Evolutionary conservation across 2,888 invertebrate species (phyloP).

Genomic region (Drosophila suboccidentalis): DNA sequence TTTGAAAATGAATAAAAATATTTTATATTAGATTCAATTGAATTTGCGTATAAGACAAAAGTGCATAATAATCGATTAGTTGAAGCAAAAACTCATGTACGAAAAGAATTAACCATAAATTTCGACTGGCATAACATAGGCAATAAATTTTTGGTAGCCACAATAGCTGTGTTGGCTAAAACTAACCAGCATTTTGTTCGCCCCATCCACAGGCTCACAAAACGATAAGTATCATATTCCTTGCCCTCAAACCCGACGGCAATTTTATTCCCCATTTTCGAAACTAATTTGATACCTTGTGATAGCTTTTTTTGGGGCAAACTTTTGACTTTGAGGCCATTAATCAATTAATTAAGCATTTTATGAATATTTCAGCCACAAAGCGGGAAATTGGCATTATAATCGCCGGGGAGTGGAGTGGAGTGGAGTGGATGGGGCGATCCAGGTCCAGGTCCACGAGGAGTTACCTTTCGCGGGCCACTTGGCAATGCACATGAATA

Average conservation of each 20-base stretch:
- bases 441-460: slow-evolving; percentile 17
- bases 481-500: slow-evolving; percentile 73
- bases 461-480: slow-evolving; percentile 62
- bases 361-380: slow-evolving; percentile 76
- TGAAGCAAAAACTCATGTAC: not conserved
- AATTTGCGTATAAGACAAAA: not conserved
- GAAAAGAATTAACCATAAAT: slow-evolving; percentile 15
- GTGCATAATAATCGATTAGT: slow-evolving; percentile 1
- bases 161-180: slow-evolving; percentile 19
- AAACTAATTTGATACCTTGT: slow-evolving; percentile 63
- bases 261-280: not conserved
- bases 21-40: not conserved
- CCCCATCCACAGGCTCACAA: slow-evolving; percentile 3
- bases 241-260: not conserved
- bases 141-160: slow-evolving; percentile 12
- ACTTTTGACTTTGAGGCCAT: slow-evolving; percentile 73
- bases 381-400: slow-evolving; percentile 54
- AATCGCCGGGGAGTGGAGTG: slow-evolving; percentile 46
- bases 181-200: slow-evolving; percentile 14
- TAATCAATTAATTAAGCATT: slow-evolving; percentile 82
- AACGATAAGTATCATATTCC: slow-evolving; percentile 24
- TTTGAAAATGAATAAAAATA: not conserved
- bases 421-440: not conserved
- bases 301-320: slow-evolving; percentile 54
- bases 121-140: slow-evolving; percentile 14